Base-by-base conservation (phyloP, 2,113 vertebrate species). In the Phycodurus eques region DNA sequence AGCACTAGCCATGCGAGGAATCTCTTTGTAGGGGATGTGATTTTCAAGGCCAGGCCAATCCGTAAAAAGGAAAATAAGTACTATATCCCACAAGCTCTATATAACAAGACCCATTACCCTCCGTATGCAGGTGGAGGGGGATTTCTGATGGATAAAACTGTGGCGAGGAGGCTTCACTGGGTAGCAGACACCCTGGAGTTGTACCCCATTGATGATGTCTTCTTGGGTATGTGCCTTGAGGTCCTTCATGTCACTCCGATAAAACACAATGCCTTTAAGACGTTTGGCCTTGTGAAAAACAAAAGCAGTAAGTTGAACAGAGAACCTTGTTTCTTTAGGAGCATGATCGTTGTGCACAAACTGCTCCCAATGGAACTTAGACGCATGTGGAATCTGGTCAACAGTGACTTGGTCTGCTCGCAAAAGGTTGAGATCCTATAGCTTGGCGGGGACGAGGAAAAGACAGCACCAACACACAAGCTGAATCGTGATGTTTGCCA, bases 301-400 rank as follows among this genome's bases (percentile, higher is more conserved):
- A 97, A 96, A 79, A 94, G 71, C 68, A 99, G 96, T 82, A 96
- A 94, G 80, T 80, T 99, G 92, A 99, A 99, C 89, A 92, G 87
- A 80, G 97, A 99, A 81, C 97, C 98, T 0, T 99, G 98, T 78
- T 98, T 99, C 64, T 99, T 92, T 87, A 95, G 90, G 75, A 90
- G 88, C 87, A 95, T 99, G 96, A 91, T 99, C 1, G 96, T 99
- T 9, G 97, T 99, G 33, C 98, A 99, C 92, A 99, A 99, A 92
- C 91, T 99, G 76, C 92, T 97, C 13, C 97, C 98, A 0, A 51
- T 79, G 0, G 97, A 99, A 4, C 88, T 99, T 73, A 81, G 94
- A 70, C 82, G 83, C 69, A 99, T 99, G 97, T 99, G 98, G 98
- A 85, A 92, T 70, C 89, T 98, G 84, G 94, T 99, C 51, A 95